Evolutionary conservation across 64 coral and sea anemone genomes (phyloP).

Genomic region (Pocillopora verrucosa): DNA sequence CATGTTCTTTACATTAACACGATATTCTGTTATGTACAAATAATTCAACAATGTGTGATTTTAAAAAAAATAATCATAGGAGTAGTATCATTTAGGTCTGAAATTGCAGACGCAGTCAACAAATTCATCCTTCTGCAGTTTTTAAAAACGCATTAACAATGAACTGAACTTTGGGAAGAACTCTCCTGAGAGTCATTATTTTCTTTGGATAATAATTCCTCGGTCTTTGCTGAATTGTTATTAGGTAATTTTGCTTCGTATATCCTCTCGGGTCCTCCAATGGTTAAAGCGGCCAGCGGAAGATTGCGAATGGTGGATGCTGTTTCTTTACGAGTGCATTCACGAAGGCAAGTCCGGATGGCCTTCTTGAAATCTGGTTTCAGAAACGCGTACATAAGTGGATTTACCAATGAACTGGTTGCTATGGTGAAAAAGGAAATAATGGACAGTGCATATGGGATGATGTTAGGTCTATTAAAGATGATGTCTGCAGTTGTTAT

Average conservation of each 20-base stretch:
- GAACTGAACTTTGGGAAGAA: not conserved
- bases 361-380: conserved; percentile 67
- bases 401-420: conserved; percentile 59
- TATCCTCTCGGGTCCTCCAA: not conserved
- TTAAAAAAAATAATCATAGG: too few relatives aligned
- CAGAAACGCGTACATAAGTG: conserved; percentile 66
- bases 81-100: too few relatives aligned
- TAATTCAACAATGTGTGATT: too few relatives aligned
- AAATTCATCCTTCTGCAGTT: too few relatives aligned
- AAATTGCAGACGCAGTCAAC: too few relatives aligned
- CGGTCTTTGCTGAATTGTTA: not conserved
- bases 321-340: not conserved
- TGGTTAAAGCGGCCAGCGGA: not conserved
- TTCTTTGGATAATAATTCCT: not conserved
- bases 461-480: not conserved
- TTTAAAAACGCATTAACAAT: not conserved
- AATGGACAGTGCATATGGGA: conserved; percentile 34
- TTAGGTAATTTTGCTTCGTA: not conserved
- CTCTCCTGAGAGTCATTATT: not conserved
- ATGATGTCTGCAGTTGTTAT: conserved; percentile 65
- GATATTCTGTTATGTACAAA: too few relatives aligned
- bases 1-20: too few relatives aligned
- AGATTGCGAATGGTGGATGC: conserved; percentile 10
- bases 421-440: conserved; percentile 61
- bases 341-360: not conserved